Percentiles rank a stretch among this genome's conserved stretches.
These are phyloP conservation scores for Gonioctena quinquepunctata DNA, from an alignment of 1,140 invertebrate genomes.

Conservation along the genomic window DNA sequence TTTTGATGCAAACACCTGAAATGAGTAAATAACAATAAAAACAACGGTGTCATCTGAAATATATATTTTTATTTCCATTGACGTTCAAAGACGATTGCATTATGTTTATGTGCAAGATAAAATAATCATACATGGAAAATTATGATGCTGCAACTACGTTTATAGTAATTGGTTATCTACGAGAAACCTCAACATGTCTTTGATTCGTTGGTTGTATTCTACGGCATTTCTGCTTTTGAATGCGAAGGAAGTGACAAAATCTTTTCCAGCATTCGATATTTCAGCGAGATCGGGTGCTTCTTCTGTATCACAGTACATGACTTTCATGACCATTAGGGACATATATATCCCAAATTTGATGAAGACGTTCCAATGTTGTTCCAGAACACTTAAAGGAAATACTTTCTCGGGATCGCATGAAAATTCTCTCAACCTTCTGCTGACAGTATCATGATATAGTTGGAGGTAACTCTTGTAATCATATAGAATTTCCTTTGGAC, in stretches of 20 bases:
- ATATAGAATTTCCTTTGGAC: neutral
- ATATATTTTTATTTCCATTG: too few species aligned
- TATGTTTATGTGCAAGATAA: too few species aligned
- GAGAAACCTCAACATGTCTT: neutral
- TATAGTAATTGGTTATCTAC: neutral
- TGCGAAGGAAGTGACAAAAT: too few species aligned
- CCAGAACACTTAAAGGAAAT: neutral
- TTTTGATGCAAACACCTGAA: too few species aligned
- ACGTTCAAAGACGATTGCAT: too few species aligned
- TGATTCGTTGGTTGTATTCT: neutral
- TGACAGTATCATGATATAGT: neutral
- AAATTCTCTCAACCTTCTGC: neutral
- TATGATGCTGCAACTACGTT: too few species aligned
- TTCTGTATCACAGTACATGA: neutral
- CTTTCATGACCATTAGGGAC: neutral
- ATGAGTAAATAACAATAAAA: too few species aligned
- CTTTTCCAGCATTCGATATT: too few species aligned
- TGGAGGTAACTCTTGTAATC: conserved; percentile 4
- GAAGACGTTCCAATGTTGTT: neutral
- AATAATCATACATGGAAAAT: too few species aligned
- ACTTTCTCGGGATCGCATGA: neutral
- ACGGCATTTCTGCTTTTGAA: neutral
- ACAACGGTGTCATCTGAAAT: too few species aligned
- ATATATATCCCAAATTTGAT: neutral
- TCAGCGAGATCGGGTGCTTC: neutral